phyloP scores from a whole-genome alignment of 2,888 invertebrate species.

The Drosophila paramelanica region DNA sequence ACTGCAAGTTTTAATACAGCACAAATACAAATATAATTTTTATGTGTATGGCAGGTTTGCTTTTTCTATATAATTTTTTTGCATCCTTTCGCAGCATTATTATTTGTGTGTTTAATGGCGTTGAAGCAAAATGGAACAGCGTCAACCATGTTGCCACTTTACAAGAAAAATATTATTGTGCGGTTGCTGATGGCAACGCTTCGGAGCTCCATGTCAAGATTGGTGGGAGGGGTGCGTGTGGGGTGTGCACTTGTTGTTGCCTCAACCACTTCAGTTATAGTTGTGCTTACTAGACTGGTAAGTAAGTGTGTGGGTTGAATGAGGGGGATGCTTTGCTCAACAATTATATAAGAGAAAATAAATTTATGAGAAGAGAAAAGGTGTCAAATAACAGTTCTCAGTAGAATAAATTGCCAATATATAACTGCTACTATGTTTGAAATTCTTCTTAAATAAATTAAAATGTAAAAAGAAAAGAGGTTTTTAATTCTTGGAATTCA shows the following conservation, averaged over 20 bases:
- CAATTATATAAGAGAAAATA: not conserved
- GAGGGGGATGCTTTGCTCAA: slow-evolving; percentile 8
- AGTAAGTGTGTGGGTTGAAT: slow-evolving; percentile 1
- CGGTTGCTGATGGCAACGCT: slow-evolving; percentile 42
- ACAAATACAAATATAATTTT: slow-evolving; percentile 47
- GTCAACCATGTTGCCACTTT: slow-evolving; percentile 63
- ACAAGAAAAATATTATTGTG: slow-evolving; percentile 59
- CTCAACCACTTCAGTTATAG: slow-evolving; percentile 5
- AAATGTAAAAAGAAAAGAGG: no score
- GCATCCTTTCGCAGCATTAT: slow-evolving; percentile 12
- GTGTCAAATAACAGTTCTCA: no score
- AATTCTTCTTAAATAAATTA: no score
- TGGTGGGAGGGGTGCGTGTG: not conserved
- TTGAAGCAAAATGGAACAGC: slow-evolving; percentile 48
- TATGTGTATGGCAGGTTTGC: slow-evolving; percentile 20
- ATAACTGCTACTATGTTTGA: no score
- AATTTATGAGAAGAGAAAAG: no score
- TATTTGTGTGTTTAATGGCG: slow-evolving; percentile 58
- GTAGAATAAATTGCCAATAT: no score
- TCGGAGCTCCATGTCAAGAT: slow-evolving; percentile 40
- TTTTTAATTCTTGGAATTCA: no score
- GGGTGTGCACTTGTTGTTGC: not conserved
- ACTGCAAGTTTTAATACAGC: slow-evolving; percentile 33
- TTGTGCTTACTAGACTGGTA: slow-evolving; percentile 5
- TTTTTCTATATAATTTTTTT: slow-evolving; percentile 3